These are phyloP conservation scores for Azemiops feae DNA, from an alignment of 2,113 vertebrate species.

Conservation along the genomic window DNA sequence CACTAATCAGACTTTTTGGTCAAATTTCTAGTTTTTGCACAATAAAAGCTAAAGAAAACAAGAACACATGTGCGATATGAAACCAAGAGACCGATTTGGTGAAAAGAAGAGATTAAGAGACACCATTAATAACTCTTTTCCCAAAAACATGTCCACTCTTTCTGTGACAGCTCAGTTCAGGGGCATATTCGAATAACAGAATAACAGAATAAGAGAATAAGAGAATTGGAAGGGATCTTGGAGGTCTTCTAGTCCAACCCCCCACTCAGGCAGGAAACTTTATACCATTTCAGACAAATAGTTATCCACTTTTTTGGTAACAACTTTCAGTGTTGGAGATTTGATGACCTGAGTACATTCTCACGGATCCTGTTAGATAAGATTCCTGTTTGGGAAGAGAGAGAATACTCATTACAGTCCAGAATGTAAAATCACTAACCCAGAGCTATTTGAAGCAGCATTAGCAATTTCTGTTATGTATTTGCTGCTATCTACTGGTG, in stretches of 20 bases:
- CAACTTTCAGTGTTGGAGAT: too few relatives aligned
- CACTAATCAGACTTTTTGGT: not conserved
- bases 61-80: not conserved
- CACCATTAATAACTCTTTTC: not conserved
- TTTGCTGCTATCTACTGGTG: not conserved
- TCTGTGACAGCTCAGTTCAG: not conserved
- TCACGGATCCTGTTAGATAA: not conserved
- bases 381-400: not conserved
- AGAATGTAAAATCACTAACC: not conserved
- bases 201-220: too few relatives aligned
- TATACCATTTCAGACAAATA: too few relatives aligned
- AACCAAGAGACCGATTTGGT: not conserved
- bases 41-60: not conserved
- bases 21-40: not conserved
- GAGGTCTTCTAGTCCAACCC: too few relatives aligned
- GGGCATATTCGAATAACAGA: not conserved
- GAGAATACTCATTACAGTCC: not conserved
- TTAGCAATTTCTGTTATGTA: not conserved
- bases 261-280: too few relatives aligned
- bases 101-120: not conserved
- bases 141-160: not conserved
- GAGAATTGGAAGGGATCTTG: too few relatives aligned
- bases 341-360: not conserved
- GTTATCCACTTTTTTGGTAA: too few relatives aligned
- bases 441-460: not conserved